These are phyloP conservation scores for Mallotus villosus DNA, from an alignment of 2,797 vertebrate genomes.

Conservation along the genomic window DNA sequence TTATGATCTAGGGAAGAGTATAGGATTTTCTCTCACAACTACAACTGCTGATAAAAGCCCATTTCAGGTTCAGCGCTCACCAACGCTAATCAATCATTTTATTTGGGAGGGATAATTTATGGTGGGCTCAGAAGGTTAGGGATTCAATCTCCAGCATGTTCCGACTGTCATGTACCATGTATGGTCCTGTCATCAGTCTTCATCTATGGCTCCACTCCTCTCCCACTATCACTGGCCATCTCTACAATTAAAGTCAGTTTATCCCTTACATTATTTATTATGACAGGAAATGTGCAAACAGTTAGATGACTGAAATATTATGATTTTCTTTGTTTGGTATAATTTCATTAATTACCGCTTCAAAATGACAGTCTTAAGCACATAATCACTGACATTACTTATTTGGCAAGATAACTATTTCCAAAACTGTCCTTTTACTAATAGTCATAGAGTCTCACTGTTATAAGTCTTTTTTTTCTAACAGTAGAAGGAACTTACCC, in stretches of 20 bases:
- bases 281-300: slow-evolving; percentile 88
- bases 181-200: slow-evolving; percentile 92
- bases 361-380: slow-evolving; percentile 61
- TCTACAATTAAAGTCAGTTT: slow-evolving; percentile 89
- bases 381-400: slow-evolving; percentile 52
- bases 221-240: slow-evolving; percentile 71
- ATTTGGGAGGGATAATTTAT: slow-evolving; percentile 93
- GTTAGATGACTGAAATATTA: slow-evolving; percentile 84
- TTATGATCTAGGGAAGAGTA: too few species aligned
- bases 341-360: slow-evolving; percentile 71
- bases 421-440: slow-evolving; percentile 47
- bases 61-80: slow-evolving; percentile 80
- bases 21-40: not conserved
- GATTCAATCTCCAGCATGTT: slow-evolving; percentile 90
- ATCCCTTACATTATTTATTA: slow-evolving; percentile 92
- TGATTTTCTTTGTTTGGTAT: slow-evolving; percentile 86
- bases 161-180: slow-evolving; percentile 84
- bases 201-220: slow-evolving; percentile 82
- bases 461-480: slow-evolving; percentile 26
- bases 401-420: not conserved
- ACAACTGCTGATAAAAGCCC: slow-evolving; percentile 49
- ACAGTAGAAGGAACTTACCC: slow-evolving; percentile 38
- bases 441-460: too few species aligned
- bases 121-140: slow-evolving; percentile 89
- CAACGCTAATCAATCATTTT: slow-evolving; percentile 95